phyloP scores from a whole-genome alignment of 2,113 vertebrate genomes.

The Rhizomys pruinosus region DNA sequence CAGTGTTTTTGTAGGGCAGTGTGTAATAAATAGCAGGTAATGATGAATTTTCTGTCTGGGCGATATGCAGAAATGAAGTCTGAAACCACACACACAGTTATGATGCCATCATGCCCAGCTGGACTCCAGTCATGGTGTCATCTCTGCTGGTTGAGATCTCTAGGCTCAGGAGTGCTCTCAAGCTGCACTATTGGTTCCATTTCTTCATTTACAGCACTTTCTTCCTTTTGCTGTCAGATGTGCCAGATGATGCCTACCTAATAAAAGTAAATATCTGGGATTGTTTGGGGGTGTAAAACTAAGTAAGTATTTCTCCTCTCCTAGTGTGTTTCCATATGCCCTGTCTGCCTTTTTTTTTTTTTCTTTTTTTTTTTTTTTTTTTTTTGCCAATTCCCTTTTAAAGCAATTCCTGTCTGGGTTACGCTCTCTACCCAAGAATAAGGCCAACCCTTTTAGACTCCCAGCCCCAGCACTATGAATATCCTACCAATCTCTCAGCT shows the following conservation, averaged over 20 bases:
- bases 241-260: neutral
- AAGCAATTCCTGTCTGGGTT: conserved; percentile 13
- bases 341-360: neutral
- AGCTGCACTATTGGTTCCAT: neutral
- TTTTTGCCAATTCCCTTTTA: neutral
- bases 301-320: neutral
- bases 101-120: neutral
- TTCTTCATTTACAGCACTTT: neutral
- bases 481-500: conserved; percentile 13
- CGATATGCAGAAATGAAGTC: neutral
- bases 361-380: conserved; percentile 50
- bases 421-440: neutral
- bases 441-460: neutral
- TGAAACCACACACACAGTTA: neutral
- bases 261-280: neutral
- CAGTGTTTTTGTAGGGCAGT: conserved; percentile 10
- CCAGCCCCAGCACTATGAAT: neutral
- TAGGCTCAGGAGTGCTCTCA: neutral
- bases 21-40: neutral
- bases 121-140: neutral
- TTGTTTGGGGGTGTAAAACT: neutral
- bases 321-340: neutral
- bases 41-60: neutral
- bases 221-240: neutral
- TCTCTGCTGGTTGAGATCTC: conserved; percentile 4